Percentiles rank a stretch among this genome's conserved stretches.
These are phyloP conservation scores for Corythornis vintsioides DNA, from an alignment of 2,113 vertebrate species.

Conservation along the genomic window DNA sequence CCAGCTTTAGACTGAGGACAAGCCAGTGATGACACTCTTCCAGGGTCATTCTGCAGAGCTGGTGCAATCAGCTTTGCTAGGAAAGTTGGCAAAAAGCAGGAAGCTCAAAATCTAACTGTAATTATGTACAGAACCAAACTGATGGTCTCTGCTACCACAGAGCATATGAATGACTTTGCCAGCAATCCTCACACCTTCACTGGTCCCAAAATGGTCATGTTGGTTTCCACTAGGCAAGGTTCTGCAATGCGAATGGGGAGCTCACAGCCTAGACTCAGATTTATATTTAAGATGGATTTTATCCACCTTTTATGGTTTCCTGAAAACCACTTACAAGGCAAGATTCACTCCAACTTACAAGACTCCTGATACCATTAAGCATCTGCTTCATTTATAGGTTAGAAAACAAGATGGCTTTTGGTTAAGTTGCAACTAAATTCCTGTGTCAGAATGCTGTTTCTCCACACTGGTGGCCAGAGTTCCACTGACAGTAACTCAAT, in stretches of 20 bases:
- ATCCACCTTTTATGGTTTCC: neutral
- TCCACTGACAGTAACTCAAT: neutral
- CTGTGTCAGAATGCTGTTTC: neutral
- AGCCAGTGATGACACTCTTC: neutral
- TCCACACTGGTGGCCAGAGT: neutral
- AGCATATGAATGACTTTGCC: neutral
- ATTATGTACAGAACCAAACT: neutral
- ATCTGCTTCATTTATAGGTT: neutral
- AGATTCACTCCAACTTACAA: constrained; percentile 1
- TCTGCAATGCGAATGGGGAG: neutral
- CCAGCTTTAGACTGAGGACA: neutral
- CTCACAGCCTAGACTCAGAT: neutral
- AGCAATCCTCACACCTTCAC: neutral
- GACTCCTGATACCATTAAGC: neutral
- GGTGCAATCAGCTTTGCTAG: neutral
- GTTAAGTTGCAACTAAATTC: neutral
- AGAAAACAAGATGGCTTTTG: neutral
- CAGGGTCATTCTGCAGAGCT: neutral
- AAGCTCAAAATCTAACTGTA: neutral
- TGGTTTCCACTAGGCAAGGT: neutral
- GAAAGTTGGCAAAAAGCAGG: neutral
- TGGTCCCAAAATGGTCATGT: neutral
- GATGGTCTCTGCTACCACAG: rapidly evolving
- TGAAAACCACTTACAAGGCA: constrained; percentile 19
- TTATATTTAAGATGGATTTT: neutral